Evolutionary conservation across 2,113 vertebrate genomes (phyloP), one percentile per base, ranked within the genome.

Genomic region (Phasianus colchicus): DNA sequence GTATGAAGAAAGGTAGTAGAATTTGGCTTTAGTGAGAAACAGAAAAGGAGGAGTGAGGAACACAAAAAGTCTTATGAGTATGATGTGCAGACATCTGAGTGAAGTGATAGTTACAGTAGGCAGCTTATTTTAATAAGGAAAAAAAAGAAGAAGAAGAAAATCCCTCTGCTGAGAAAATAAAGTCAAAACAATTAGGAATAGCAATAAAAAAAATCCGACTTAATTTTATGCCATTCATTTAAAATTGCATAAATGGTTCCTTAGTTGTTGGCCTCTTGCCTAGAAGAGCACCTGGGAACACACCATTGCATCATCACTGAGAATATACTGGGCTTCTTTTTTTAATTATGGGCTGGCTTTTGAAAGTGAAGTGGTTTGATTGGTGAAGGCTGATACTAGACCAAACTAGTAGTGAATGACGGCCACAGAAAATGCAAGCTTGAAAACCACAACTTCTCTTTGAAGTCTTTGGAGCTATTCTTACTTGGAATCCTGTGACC

Each of bases 191-290:
- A 82, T 94, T 86, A 92, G 83, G 70, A 93, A 86, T 60, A 58
- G 76, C 88, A 76, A 61, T 69, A n/a, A 90, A 73, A 84, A 48
- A 88, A 79, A 86, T 94, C 90, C 77, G 54, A 86, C 58, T 43
- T 94, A 61, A 84, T 93, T 96, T 86, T 73, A 64, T 88, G 66
- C 73, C 40, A 54, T 91, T 95, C 89, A 78, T 95, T 96, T 91
- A 83, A 72, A 91, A 88, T 38, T 81, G 58, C 79, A 22, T 88
- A 88, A 88, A 90, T 50, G 80, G 91, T 80, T 92, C 84, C 90
- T 75, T 89, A 42, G 72, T 55, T 89, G 50, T 85, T 95, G 95
- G 92, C 73, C 54, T 83, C 2, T 0, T 65, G 86, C 93, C 92
- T 93, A 19, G 30, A 45, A 84, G 57, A 90, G 80, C 88, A 94